These are phyloP conservation scores for Pseudopodoces humilis DNA, from an alignment of 2,113 vertebrate species.

Conservation along the genomic window DNA sequence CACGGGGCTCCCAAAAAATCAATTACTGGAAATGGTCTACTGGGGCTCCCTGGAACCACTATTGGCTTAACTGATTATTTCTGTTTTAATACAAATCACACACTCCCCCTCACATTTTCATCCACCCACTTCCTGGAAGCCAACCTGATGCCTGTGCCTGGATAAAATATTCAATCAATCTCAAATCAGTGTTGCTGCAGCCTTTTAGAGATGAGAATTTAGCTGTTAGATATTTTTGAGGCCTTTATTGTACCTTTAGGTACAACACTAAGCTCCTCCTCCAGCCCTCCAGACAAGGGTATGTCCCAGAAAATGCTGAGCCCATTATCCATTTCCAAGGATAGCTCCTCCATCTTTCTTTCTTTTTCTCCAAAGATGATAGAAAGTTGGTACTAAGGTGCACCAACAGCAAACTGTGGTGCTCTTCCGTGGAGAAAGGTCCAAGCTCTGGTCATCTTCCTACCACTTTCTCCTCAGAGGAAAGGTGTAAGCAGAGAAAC, in stretches of 20 bases:
- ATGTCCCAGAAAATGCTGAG: background rate
- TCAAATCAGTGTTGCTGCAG: background rate
- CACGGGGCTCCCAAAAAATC: background rate
- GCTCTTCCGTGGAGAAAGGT: background rate
- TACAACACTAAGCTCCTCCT: fast-evolving
- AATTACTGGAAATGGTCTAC: conserved; percentile 56
- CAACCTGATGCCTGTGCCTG: background rate
- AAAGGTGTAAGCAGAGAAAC: background rate
- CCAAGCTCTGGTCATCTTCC: background rate
- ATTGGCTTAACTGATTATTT: conserved; percentile 60
- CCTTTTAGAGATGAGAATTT: background rate
- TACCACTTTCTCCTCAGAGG: background rate
- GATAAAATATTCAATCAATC: background rate
- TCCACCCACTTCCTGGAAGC: background rate
- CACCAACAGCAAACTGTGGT: background rate
- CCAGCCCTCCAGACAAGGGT: background rate
- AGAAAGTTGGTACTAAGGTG: background rate
- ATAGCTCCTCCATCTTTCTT: background rate
- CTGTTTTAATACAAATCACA: conserved; percentile 44
- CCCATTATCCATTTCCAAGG: background rate
- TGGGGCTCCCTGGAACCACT: conserved; percentile 9
- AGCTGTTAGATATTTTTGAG: background rate
- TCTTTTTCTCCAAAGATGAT: background rate
- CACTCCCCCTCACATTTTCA: background rate
- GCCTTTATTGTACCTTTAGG: background rate